Conservation (phyloP, 1,140 invertebrate species). For the Sycobia sp. region DNA sequence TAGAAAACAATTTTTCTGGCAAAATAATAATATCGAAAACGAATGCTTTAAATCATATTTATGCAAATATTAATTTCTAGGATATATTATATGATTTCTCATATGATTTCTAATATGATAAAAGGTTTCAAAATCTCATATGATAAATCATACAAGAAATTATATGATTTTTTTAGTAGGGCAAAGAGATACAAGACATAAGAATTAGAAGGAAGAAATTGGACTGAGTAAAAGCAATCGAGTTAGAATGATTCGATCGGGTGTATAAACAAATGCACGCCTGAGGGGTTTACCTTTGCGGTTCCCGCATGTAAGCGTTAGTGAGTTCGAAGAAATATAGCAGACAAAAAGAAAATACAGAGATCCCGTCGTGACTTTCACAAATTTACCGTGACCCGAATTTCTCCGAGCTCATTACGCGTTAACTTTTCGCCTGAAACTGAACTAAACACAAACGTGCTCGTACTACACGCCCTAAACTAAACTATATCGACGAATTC, state of each 20-base stretch:
- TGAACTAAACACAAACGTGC: constrained; percentile 14
- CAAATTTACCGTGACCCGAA: constrained; percentile 41
- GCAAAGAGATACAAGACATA: too few species aligned
- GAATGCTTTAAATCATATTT: too few species aligned
- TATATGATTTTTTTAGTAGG: too few species aligned
- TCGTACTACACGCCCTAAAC: background rate
- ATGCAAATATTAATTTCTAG: too few species aligned
- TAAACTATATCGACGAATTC: constrained; percentile 18
- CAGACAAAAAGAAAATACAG: constrained; percentile 35
- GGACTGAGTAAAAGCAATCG: constrained; percentile 41
- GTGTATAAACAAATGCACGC: constrained; percentile 44
- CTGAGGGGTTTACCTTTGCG: constrained; percentile 46
- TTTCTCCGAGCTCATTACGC: constrained; percentile 26
- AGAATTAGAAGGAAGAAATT: constrained; percentile 7
- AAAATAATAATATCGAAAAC: too few species aligned
- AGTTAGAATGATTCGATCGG: constrained; percentile 53
- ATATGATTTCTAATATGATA: too few species aligned
- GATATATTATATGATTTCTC: too few species aligned
- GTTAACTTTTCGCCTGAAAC: constrained; percentile 14
- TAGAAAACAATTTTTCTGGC: too few species aligned
- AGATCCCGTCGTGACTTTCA: constrained; percentile 29
- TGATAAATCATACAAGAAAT: too few species aligned
- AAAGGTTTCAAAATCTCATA: too few species aligned
- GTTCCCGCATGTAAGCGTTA: constrained; percentile 20
- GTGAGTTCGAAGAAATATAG: background rate